These are phyloP conservation scores for Chalcis sispes DNA, from an alignment of 2,888 invertebrate genomes.

Conservation along the genomic window DNA sequence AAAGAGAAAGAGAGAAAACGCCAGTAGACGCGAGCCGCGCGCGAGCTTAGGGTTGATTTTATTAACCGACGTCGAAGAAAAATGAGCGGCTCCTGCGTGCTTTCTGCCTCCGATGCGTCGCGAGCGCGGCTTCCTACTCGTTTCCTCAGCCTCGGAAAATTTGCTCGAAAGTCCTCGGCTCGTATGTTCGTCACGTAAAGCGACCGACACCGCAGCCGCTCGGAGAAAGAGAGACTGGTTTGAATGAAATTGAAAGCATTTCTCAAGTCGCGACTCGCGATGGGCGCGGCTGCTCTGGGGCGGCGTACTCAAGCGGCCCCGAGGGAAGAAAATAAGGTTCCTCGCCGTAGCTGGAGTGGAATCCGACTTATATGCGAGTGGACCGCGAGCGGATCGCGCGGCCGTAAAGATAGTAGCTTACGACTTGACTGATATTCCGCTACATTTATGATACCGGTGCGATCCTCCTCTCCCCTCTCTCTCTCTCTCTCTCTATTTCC, in stretches of 20 bases:
- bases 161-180: conserved; percentile 64
- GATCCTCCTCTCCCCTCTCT: no score
- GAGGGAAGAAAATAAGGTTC: not conserved
- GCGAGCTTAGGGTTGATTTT: conserved; percentile 64
- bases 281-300: conserved; percentile 43
- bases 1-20: no score
- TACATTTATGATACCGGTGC: conserved; percentile 57
- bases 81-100: conserved; percentile 66
- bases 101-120: no score
- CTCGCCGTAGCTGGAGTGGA: conserved; percentile 26
- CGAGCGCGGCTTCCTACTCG: no score
- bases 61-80: conserved; percentile 69
- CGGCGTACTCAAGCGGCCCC: not conserved
- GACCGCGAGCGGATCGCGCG: conserved; percentile 49
- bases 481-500: conserved; percentile 8
- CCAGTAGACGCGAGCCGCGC: conserved; percentile 9
- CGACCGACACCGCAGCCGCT: conserved; percentile 61
- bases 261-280: conserved; percentile 64
- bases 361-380: conserved; percentile 59
- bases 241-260: conserved; percentile 75
- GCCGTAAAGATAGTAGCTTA: conserved; percentile 56
- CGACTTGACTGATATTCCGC: conserved; percentile 57
- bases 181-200: conserved; percentile 73
- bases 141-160: conserved; percentile 58
- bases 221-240: conserved; percentile 67